phyloP scores from a whole-genome alignment of 2,797 vertebrate species.

The Hipposideros larvatus region DNA sequence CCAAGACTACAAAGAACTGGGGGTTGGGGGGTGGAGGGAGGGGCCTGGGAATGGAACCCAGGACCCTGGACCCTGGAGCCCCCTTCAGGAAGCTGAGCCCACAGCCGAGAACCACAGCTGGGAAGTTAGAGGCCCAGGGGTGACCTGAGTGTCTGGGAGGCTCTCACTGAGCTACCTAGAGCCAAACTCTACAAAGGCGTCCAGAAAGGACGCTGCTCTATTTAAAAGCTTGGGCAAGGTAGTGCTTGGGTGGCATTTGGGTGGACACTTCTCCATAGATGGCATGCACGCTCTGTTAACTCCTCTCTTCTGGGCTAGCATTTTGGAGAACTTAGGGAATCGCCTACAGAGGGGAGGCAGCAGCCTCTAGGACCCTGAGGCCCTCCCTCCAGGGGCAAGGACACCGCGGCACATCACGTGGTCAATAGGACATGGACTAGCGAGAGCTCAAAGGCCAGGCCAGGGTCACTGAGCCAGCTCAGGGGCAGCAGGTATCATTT shows the following conservation, averaged over 20 bases:
- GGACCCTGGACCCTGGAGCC: background rate
- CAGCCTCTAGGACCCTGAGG: background rate
- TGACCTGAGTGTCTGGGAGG: background rate
- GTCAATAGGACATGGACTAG: background rate
- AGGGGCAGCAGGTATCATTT: background rate
- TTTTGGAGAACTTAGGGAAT: constrained; percentile 67
- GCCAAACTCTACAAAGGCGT: background rate
- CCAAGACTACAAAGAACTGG: background rate
- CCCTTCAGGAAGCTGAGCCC: background rate
- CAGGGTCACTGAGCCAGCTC: background rate
- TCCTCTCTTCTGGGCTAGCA: constrained; percentile 68
- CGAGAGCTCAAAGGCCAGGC: background rate
- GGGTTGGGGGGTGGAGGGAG: too few species aligned
- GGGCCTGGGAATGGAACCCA: background rate
- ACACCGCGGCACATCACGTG: fast-evolving
- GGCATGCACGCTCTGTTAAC: constrained; percentile 34
- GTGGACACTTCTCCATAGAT: constrained; percentile 77
- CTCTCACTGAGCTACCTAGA: background rate
- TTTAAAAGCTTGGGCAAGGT: constrained; percentile 67
- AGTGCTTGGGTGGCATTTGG: constrained; percentile 73
- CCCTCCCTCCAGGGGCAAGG: background rate
- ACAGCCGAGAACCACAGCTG: fast-evolving
- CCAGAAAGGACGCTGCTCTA: constrained; percentile 59
- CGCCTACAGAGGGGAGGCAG: background rate
- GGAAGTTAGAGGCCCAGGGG: background rate